Conservation (phyloP, 2,888 invertebrate genomes). For the Brachypalpus laphriformis region DNA sequence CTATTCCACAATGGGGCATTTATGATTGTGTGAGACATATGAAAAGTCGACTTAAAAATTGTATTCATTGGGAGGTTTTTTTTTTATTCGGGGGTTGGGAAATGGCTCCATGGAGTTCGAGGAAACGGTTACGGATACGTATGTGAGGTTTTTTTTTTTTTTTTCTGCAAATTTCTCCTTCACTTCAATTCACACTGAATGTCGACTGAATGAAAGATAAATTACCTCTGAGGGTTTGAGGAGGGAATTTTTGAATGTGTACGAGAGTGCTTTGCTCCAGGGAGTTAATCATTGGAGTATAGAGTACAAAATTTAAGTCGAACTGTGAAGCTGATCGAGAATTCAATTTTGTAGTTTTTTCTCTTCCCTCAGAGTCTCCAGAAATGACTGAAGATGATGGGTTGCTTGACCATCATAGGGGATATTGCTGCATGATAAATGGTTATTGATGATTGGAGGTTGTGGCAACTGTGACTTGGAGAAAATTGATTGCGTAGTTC, state of each 20-base stretch:
- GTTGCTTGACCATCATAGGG: constrained; percentile 11
- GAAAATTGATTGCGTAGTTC: too few relatives aligned
- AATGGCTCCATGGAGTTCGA: constrained; percentile 2
- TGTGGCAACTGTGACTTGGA: too few relatives aligned
- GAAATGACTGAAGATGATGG: constrained; percentile 42
- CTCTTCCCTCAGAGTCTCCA: neutral
- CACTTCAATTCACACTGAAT: constrained; percentile 67
- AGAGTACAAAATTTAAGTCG: constrained; percentile 36
- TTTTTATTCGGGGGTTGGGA: constrained; percentile 1
- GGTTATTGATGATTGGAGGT: constrained; percentile 60
- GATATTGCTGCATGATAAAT: constrained; percentile 30
- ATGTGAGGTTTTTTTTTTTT: constrained; percentile 16
- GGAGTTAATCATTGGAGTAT: constrained; percentile 43
- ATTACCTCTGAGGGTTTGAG: constrained; percentile 64
- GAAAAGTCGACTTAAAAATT: constrained; percentile 65
- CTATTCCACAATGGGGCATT: constrained; percentile 50
- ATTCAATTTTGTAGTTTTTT: constrained; percentile 55
- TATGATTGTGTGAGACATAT: constrained; percentile 65
- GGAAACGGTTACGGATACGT: constrained; percentile 39
- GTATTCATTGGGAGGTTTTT: constrained; percentile 24
- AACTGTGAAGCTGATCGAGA: constrained; percentile 36
- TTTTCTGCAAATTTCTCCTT: constrained; percentile 35
- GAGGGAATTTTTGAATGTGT: constrained; percentile 26
- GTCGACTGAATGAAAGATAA: constrained; percentile 72
- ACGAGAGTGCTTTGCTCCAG: constrained; percentile 30